Evolutionary conservation across 2,888 invertebrate species (phyloP).

Genomic region (Ochlodes sylvanus): DNA sequence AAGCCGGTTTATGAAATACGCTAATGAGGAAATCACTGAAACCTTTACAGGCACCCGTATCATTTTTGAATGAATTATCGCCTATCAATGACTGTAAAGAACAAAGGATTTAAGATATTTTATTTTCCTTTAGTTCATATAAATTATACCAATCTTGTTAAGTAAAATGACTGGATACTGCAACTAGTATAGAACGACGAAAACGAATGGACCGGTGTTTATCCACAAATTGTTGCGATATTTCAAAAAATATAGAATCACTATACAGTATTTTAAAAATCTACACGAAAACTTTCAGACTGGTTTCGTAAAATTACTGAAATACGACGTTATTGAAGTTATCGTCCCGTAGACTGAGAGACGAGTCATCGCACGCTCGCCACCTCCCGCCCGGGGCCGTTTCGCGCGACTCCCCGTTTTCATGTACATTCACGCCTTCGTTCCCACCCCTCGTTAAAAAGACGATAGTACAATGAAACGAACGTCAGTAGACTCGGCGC

Average conservation of each 20-base stretch:
- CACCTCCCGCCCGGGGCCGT: slow-evolving; percentile 8
- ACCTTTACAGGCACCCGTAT: slow-evolving; percentile 5
- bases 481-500: background rate
- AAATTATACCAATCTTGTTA: too few relatives aligned
- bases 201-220: too few relatives aligned
- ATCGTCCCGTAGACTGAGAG: slow-evolving; percentile 5
- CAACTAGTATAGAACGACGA: too few relatives aligned
- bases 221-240: background rate
- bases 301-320: slow-evolving; percentile 1
- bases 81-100: too few relatives aligned
- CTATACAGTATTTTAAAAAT: background rate
- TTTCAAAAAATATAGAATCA: background rate
- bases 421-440: slow-evolving; percentile 18
- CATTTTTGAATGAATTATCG: too few relatives aligned
- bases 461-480: slow-evolving; percentile 14
- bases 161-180: too few relatives aligned
- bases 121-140: too few relatives aligned
- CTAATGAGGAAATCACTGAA: slow-evolving; percentile 26
- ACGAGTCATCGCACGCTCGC: slow-evolving; percentile 8
- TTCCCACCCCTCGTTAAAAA: slow-evolving; percentile 21
- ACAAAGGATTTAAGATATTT: too few relatives aligned
- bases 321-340: slow-evolving; percentile 18
- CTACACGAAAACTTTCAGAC: background rate
- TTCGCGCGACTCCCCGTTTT: slow-evolving; percentile 14
- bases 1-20: slow-evolving; percentile 19